A percentile compares a stretch with the other conserved stretches of the same genome.
These are phyloP conservation scores for Subacronicta megacephala DNA, from an alignment of 2,888 invertebrate genomes.

Conservation along the genomic window DNA sequence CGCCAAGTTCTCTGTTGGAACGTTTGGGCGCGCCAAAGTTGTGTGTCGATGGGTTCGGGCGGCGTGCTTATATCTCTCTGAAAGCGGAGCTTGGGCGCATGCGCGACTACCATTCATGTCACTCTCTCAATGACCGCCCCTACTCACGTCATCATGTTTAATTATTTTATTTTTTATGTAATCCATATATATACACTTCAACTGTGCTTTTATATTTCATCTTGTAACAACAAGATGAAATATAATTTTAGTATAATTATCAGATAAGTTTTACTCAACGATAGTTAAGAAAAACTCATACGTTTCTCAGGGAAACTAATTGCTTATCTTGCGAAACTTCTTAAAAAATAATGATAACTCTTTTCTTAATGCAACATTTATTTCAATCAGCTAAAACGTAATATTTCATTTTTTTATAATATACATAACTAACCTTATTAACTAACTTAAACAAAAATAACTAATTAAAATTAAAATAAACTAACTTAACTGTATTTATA, in stretches of 20 bases:
- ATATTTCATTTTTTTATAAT: no score
- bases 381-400: no score
- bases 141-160: slow-evolving; percentile 72
- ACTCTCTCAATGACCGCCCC: slow-evolving; percentile 85
- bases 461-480: no score
- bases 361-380: not conserved
- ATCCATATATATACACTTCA: slow-evolving; percentile 12
- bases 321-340: not conserved
- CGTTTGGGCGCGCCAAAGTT: slow-evolving; percentile 87
- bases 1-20: slow-evolving; percentile 76
- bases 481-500: no score
- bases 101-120: slow-evolving; percentile 81
- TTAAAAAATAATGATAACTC: slow-evolving; percentile 3
- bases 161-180: slow-evolving; percentile 46
- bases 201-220: slow-evolving; percentile 17
- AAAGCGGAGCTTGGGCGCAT: slow-evolving; percentile 74
- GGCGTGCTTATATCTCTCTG: slow-evolving; percentile 83
- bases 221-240: slow-evolving; percentile 21
- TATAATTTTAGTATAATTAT: slow-evolving; percentile 5
- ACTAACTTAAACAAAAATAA: no score
- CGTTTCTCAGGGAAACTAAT: slow-evolving; percentile 4
- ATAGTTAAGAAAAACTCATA: slow-evolving; percentile 6
- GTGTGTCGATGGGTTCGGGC: slow-evolving; percentile 78
- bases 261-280: slow-evolving; percentile 6
- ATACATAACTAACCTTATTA: no score